Evolutionary conservation across 2,888 invertebrate species (phyloP), one percentile per base, ranked within the genome.

Genomic region (Alloscopus bannaensis): DNA sequence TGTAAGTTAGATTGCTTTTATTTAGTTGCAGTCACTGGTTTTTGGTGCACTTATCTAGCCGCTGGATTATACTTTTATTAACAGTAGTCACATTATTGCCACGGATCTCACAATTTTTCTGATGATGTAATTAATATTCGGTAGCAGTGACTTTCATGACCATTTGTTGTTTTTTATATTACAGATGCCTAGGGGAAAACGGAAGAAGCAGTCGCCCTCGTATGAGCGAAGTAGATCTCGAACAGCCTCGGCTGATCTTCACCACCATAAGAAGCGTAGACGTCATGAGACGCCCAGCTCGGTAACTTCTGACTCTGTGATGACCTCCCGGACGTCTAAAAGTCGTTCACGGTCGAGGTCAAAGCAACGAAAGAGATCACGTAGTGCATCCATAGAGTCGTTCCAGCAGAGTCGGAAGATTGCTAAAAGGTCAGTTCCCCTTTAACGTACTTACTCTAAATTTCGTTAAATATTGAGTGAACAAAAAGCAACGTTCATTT

Each of bases 171-270:
- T n/a, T 64, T 45, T 13, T 3, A 1, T 60, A 31, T 29, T 8
- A 52, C 57, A 84, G 82, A 84, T 84, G 84, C 84, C 84, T 45
- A 62, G 82, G 71, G 77, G 71, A 22, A 84, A 84, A 77, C 79
- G 84, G 79, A 84, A 82, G 84, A 83, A 84, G 80, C 81, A 75
- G 36, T 70, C 84, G 2, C 80, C 83, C 11, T 80, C 79, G 3
- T 75, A 80, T 47, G 81, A 81, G 22, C 64, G 82, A 31, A 81
- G 76, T 64, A 42, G 82, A 59, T 82, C 82, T 70, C 75, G 75
- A 20, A 81, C 73, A 50, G 65, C 65, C 24, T 81, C 83, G 18
- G 24, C n/a, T 40, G 78, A 70, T 20, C 76, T 69, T 31, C 68
- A 83, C 62, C 78, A 78, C 36, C 62, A 57, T 24, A 69, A 76